Percentiles rank a stretch among this genome's conserved stretches.
These are phyloP conservation scores for Lanius ludovicianus DNA, from an alignment of 2,113 vertebrate genomes.

Conservation along the genomic window DNA sequence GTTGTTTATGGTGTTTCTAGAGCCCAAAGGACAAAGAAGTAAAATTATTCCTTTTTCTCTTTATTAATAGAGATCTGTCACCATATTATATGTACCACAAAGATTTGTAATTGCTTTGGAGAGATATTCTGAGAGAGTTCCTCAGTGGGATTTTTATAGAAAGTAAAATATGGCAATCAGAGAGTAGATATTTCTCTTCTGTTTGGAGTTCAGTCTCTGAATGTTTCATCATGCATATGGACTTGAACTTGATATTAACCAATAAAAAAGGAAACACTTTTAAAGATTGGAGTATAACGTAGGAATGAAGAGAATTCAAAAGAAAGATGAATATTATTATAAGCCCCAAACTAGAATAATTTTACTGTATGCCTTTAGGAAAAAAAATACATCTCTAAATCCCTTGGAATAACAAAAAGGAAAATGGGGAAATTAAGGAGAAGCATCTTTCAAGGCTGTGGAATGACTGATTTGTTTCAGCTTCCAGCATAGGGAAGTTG, in stretches of 20 bases:
- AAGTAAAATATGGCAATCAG: not conserved
- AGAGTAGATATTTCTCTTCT: not conserved
- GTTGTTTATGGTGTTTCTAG: not conserved
- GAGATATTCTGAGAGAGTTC: not conserved
- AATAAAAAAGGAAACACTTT: not conserved
- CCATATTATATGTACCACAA: not conserved
- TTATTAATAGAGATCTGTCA: constrained; percentile 7
- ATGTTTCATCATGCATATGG: not conserved
- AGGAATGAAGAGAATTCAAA: not conserved
- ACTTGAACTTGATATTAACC: not conserved
- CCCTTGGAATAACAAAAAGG: not conserved
- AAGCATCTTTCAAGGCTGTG: not conserved
- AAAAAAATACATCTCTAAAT: not conserved
- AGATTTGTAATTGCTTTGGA: constrained; percentile 10
- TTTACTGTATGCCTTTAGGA: not conserved
- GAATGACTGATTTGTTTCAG: constrained; percentile 1
- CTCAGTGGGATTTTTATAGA: not conserved
- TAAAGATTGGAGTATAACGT: not conserved
- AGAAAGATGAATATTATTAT: not conserved
- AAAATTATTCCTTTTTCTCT: constrained; percentile 1
- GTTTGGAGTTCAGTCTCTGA: not conserved
- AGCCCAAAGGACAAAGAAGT: not conserved
- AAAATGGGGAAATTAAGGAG: not conserved
- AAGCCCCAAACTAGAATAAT: not conserved
- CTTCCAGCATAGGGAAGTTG: not conserved